phyloP scores from a whole-genome alignment of 2,888 invertebrate genomes.

The Temnothorax rugatulus region DNA sequence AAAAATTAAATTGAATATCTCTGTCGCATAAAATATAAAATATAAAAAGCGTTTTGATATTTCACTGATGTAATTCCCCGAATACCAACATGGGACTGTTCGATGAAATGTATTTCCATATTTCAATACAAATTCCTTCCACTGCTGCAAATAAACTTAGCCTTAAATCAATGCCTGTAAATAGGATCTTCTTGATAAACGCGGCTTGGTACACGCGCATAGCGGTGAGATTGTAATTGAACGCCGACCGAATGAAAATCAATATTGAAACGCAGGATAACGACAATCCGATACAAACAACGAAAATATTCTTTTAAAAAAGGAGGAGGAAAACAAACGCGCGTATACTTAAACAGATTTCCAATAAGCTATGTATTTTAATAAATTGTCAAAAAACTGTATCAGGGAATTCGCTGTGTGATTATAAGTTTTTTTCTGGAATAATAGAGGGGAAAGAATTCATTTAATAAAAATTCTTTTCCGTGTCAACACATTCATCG shows the following conservation, averaged over 20 bases:
- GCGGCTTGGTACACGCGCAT: background rate
- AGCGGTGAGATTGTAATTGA: conserved; percentile 5
- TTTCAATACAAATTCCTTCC: background rate
- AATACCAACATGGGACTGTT: background rate
- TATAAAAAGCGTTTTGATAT: conserved; percentile 1
- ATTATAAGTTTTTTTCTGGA: background rate
- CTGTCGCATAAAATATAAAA: background rate
- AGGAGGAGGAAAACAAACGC: background rate
- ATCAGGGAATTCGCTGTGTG: background rate
- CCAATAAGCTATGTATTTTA: background rate
- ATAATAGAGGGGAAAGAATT: conserved; percentile 14
- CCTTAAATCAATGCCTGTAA: conserved; percentile 28
- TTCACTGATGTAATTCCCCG: background rate
- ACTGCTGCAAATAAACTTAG: conserved; percentile 24
- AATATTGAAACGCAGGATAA: conserved; percentile 14
- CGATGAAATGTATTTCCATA: background rate
- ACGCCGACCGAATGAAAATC: conserved; percentile 11
- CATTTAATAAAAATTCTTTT: conserved; percentile 32
- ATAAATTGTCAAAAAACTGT: background rate
- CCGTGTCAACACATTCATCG: background rate
- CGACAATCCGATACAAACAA: conserved; percentile 20
- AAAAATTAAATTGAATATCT: background rate
- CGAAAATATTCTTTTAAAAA: background rate
- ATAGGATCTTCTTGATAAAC: conserved; percentile 7
- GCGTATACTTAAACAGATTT: background rate